These are phyloP conservation scores for Micrasema longulum DNA, from an alignment of 1,140 invertebrate species.

Conservation along the genomic window DNA sequence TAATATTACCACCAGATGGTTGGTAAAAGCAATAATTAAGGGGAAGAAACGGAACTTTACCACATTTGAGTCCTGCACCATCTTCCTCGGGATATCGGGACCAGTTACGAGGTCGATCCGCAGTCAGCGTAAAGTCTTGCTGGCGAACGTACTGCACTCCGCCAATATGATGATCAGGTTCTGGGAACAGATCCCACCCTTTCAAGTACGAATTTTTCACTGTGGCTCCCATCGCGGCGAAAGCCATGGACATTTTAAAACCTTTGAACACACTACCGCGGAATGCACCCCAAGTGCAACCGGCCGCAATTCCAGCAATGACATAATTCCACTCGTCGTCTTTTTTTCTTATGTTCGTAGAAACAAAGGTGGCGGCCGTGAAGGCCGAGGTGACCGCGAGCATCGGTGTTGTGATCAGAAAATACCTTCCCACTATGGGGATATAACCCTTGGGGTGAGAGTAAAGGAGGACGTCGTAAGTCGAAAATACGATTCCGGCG, in stretches of 20 bases:
- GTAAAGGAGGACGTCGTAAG: constrained; percentile 70
- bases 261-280: constrained; percentile 57
- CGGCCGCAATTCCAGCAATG: constrained; percentile 70
- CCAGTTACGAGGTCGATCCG: constrained; percentile 36
- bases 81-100: constrained; percentile 42
- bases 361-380: constrained; percentile 70
- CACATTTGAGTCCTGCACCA: no score
- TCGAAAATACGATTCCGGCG: constrained; percentile 64
- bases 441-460: constrained; percentile 68
- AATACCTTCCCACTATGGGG: constrained; percentile 60
- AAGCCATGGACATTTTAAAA: constrained; percentile 56
- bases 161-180: constrained; percentile 36
- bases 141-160: not conserved
- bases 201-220: constrained; percentile 71
- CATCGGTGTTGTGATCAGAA: constrained; percentile 65
- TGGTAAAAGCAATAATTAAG: no score
- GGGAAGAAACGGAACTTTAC: no score
- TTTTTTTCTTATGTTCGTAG: constrained; percentile 72
- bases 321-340: constrained; percentile 75
- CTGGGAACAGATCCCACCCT: constrained; percentile 68
- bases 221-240: constrained; percentile 66
- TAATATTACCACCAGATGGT: not conserved
- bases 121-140: constrained; percentile 16
- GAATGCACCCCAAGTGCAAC: constrained; percentile 71
- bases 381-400: constrained; percentile 75